Evolutionary conservation across 2,797 vertebrate species (phyloP), one percentile per base, ranked within the genome.

Genomic region (Xenentodon cancila): DNA sequence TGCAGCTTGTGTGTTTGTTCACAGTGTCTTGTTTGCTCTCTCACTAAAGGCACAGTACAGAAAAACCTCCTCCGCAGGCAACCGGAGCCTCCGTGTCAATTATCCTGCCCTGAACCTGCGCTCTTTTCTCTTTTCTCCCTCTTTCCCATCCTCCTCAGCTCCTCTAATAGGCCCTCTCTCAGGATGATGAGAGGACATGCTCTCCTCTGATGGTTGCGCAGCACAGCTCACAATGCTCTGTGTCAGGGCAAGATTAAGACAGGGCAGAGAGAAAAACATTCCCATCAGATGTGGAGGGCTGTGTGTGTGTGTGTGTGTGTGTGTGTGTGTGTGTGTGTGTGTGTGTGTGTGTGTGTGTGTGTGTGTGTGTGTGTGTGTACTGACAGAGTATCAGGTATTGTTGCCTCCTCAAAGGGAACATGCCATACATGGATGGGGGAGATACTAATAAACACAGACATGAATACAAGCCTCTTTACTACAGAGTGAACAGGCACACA

Each of bases 371-470:
- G 62, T 62, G 69, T 64, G 75, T 61, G 65, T 42, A 34, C 77
- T 77, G 78, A 81, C 92, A 92, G 86, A 82, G 89, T 82, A 89
- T 87, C 89, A 89, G 89, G 89, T 91, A 89, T 93, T 92, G 93
- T 93, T 88, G 89, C 80, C 72, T 80, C 69, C 79, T 92, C 88
- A 91, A 92, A 91, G 83, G 80, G 77, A 91, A 92, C 88, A 90
- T 81, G 86, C 81, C 87, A 91, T 88, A 92, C 87, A 89, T 59
- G 69, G 81, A 21, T 18, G 46, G 46, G 85, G 89, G 88, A 89
- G 86, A 90, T 84, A 89, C 90, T 92, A 94, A 94, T 93, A 94
- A 92, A 93, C 90, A 93, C 81, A 84, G 85, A 87, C 81, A 75
- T 86, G 89, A 91, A 91, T 85, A 88, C 91, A 92, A 87, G 80